phyloP scores from a whole-genome alignment of 2,888 invertebrate genomes.

The Prostheceraeus crozeri region DNA sequence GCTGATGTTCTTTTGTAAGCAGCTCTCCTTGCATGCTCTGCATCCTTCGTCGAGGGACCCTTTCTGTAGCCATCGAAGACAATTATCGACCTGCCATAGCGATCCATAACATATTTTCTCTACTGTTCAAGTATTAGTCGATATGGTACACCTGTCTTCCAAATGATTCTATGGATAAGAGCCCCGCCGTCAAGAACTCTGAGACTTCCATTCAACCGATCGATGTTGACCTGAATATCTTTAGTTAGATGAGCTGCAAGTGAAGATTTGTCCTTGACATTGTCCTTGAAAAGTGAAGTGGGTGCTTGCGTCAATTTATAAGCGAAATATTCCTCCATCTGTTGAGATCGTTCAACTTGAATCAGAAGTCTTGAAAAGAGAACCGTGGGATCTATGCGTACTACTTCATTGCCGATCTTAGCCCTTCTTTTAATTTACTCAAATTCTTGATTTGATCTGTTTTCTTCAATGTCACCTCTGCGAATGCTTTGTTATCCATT shows the following conservation, averaged over 20 bases:
- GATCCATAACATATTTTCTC: constrained; percentile 6
- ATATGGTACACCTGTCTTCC: constrained; percentile 17
- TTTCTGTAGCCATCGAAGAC: not conserved
- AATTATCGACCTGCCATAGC: not conserved
- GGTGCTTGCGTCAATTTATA: not conserved
- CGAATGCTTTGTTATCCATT: constrained; percentile 4
- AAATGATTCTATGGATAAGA: constrained; percentile 7
- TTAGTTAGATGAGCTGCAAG: constrained; percentile 11
- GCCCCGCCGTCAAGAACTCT: constrained; percentile 1
- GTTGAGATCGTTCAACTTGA: constrained; percentile 17
- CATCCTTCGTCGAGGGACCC: constrained; percentile 12
- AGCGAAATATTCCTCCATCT: constrained; percentile 17
- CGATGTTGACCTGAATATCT: constrained; percentile 1
- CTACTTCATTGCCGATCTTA: constrained; percentile 15
- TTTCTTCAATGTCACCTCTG: constrained; percentile 9
- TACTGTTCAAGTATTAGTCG: not conserved
- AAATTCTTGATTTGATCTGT: constrained; percentile 20
- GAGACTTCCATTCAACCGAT: constrained; percentile 8
- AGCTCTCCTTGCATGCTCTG: constrained; percentile 10
- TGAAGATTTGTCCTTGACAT: constrained; percentile 14
- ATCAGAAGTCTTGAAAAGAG: constrained; percentile 3
- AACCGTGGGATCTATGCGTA: constrained; percentile 5
- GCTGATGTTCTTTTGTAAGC: constrained; percentile 12
- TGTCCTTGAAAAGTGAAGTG: not conserved
- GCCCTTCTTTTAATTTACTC: constrained; percentile 7